Conservation (phyloP, 2,797 vertebrate species). For the Morelia viridis region DNA sequence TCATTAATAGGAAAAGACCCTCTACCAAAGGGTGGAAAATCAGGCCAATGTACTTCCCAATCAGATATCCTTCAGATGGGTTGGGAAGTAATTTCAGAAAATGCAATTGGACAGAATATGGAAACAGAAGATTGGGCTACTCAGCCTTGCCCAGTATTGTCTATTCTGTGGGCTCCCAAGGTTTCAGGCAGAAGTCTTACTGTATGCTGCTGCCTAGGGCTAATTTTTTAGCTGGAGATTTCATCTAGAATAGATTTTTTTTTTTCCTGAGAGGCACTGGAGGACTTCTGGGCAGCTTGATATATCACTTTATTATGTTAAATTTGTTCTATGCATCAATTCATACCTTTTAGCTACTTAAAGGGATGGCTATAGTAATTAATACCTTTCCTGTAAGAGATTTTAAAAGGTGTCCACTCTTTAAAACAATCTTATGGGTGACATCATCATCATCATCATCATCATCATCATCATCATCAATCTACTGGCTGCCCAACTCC, state of each 20-base stretch:
- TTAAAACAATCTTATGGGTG: no score
- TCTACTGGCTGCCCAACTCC: neutral
- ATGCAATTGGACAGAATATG: neutral
- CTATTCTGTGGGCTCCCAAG: neutral
- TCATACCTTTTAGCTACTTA: no score
- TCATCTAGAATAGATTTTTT: no score
- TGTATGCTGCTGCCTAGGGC: neutral
- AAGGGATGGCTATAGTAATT: no score
- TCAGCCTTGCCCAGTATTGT: neutral
- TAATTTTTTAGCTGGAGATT: no score
- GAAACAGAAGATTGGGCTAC: neutral
- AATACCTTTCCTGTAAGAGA: no score
- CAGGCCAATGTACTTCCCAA: neutral
- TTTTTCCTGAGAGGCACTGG: neutral
- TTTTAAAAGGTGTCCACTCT: no score
- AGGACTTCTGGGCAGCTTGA: neutral
- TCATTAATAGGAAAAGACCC: neutral
- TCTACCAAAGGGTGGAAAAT: neutral
- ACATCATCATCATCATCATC: neutral
- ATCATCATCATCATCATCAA: neutral
- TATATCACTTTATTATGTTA: neutral
- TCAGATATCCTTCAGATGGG: neutral
- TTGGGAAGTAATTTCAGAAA: neutral
- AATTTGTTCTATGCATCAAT: neutral
- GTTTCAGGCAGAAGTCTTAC: neutral